phyloP scores from a whole-genome alignment of 2,797 vertebrate genomes.

The Gambelia wislizenii region DNA sequence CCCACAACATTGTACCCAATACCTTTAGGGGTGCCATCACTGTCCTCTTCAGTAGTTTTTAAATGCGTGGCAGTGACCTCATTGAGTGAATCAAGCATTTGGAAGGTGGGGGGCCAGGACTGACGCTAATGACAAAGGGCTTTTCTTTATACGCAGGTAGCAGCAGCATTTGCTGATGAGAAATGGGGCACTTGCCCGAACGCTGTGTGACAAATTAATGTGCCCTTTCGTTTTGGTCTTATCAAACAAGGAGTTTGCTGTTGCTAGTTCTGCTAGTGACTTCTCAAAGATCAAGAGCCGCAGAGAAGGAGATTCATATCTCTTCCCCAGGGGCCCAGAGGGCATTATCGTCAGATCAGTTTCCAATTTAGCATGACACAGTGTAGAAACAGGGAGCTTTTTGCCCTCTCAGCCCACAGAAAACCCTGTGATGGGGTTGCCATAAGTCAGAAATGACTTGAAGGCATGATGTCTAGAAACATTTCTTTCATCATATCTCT shows the following conservation, averaged over 20 bases:
- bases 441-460: no score
- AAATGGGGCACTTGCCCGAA: slow-evolving; percentile 35
- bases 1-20: slow-evolving; percentile 59
- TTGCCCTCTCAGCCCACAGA: no score
- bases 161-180: slow-evolving; percentile 54
- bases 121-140: neutral
- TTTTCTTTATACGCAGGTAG: slow-evolving; percentile 53
- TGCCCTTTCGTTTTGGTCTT: slow-evolving; percentile 27
- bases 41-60: slow-evolving; percentile 51
- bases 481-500: neutral
- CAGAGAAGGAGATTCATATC: slow-evolving; percentile 29
- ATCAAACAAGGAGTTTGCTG: neutral
- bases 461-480: no score
- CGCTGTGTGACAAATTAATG: slow-evolving; percentile 50
- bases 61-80: slow-evolving; percentile 58
- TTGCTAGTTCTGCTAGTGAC: slow-evolving; percentile 11
- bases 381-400: slow-evolving; percentile 41
- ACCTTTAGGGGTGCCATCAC: slow-evolving; percentile 58
- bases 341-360: slow-evolving; percentile 57
- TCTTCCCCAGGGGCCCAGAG: slow-evolving; percentile 24
- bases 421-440: no score
- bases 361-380: slow-evolving; percentile 56
- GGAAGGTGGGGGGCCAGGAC: slow-evolving; percentile 30
- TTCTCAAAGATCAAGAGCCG: slow-evolving; percentile 43
- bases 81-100: slow-evolving; percentile 51